Percentiles rank a stretch among this genome's conserved stretches.
Evolutionary conservation across 37 sponge, comb jelly and placozoan genomes (phyloP).

Genomic region (Ephydatia muelleri): DNA sequence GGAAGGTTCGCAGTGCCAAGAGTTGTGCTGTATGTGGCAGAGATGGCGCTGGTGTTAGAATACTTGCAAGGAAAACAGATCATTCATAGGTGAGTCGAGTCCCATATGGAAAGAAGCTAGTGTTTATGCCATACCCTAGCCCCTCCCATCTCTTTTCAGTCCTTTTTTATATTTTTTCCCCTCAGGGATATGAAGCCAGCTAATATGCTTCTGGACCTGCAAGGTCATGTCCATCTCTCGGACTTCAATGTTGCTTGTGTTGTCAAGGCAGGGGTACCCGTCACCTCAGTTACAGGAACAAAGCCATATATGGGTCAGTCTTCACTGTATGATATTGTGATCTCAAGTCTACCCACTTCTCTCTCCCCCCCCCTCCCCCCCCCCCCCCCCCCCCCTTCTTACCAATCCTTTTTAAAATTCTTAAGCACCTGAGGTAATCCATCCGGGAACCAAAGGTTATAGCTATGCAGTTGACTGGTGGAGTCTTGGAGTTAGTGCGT

Average conservation of each 20-base stretch:
- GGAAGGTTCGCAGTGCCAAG: slow-evolving; percentile 39
- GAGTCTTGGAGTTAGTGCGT: slow-evolving; percentile 77
- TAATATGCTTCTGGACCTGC: slow-evolving; percentile 76
- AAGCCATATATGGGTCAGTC: slow-evolving; percentile 85
- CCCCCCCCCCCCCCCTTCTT: background rate
- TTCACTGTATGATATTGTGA: background rate
- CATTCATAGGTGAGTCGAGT: slow-evolving; percentile 56
- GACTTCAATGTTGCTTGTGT: slow-evolving; percentile 85
- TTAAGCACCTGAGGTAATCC: slow-evolving; percentile 72
- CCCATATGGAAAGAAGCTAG: background rate
- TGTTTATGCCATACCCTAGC: too few relatives aligned
- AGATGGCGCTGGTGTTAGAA: slow-evolving; percentile 66
- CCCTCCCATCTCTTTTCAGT: background rate
- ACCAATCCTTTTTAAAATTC: background rate
- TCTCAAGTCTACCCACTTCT: background rate
- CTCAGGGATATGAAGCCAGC: slow-evolving; percentile 81
- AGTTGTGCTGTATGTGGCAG: slow-evolving; percentile 75
- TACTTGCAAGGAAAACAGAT: slow-evolving; percentile 58
- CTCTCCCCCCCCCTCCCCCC: background rate
- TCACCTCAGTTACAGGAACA: slow-evolving; percentile 72
- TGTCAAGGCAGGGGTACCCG: background rate
- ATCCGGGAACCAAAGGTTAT: slow-evolving; percentile 46
- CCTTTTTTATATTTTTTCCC: background rate
- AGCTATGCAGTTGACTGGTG: slow-evolving; percentile 89
- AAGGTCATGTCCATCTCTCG: slow-evolving; percentile 73